phyloP scores from a whole-genome alignment of 1,140 invertebrate genomes.

The Hydropsyche tenuis region DNA sequence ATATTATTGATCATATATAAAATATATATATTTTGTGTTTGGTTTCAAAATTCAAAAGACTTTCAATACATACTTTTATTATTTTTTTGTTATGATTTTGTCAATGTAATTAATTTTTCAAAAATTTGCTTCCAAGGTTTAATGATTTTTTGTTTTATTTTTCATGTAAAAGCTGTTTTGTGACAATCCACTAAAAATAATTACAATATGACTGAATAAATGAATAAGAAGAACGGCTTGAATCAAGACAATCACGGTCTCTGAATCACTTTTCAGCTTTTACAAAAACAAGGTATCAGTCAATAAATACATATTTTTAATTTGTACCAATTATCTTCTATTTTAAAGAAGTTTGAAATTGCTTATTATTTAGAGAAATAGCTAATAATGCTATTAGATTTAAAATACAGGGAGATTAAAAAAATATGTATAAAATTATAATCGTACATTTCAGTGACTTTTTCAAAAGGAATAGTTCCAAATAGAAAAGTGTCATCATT shows the following conservation, averaged over 20 bases:
- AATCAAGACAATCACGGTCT: conserved; percentile 21
- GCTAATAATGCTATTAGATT: too few species aligned
- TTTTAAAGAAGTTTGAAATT: too few species aligned
- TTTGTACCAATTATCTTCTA: background rate
- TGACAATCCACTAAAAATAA: conserved; percentile 12
- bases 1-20: too few species aligned
- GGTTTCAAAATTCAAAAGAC: too few species aligned
- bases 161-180: conserved; percentile 20
- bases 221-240: conserved; percentile 20
- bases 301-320: background rate
- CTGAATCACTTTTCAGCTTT: background rate
- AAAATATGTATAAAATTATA: too few species aligned
- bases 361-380: too few species aligned
- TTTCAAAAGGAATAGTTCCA: too few species aligned
- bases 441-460: too few species aligned
- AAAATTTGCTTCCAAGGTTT: background rate
- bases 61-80: too few species aligned
- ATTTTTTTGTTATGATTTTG: too few species aligned
- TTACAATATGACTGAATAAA: conserved; percentile 3
- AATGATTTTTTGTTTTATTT: conserved; percentile 6
- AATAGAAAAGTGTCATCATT: too few species aligned
- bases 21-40: background rate
- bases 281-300: background rate
- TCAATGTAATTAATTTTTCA: background rate
- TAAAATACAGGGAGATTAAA: too few species aligned